Conservation (phyloP, 2,113 vertebrate genomes). For the Probosciger aterrimus region DNA sequence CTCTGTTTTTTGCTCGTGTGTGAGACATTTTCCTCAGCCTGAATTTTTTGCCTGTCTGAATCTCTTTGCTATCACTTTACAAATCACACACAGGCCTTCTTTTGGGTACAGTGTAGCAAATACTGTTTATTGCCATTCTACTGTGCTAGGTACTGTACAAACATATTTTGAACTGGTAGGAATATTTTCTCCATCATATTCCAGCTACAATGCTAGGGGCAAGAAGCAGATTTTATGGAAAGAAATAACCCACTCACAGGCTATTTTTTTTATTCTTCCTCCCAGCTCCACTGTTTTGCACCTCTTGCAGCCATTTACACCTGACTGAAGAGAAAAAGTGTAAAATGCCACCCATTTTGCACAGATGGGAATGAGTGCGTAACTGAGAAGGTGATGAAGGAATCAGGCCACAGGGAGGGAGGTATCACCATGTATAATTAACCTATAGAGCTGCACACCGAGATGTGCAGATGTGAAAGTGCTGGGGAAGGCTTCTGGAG, state of each 20-base stretch:
- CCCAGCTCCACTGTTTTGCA: background rate
- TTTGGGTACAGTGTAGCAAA: background rate
- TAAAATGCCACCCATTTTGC: slow-evolving; percentile 20
- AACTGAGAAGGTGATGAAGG: background rate
- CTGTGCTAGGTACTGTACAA: background rate
- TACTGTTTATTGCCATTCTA: background rate
- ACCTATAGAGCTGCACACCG: background rate
- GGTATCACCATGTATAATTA: background rate
- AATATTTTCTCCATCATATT: background rate
- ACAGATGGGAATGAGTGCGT: background rate
- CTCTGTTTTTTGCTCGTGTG: background rate
- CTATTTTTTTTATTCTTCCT: background rate
- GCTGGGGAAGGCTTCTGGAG: background rate
- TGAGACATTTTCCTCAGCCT: background rate
- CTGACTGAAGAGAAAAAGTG: background rate
- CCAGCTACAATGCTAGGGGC: background rate
- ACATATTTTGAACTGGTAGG: background rate
- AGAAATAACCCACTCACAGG: background rate
- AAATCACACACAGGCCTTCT: background rate
- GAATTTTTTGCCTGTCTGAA: background rate
- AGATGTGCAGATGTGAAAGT: background rate
- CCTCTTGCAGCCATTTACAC: background rate
- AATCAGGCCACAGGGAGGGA: background rate
- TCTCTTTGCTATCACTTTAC: background rate
- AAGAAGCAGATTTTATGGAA: background rate